Base-by-base conservation (phyloP, 1,140 invertebrate genomes). In the Monomorium pharaonis region DNA sequence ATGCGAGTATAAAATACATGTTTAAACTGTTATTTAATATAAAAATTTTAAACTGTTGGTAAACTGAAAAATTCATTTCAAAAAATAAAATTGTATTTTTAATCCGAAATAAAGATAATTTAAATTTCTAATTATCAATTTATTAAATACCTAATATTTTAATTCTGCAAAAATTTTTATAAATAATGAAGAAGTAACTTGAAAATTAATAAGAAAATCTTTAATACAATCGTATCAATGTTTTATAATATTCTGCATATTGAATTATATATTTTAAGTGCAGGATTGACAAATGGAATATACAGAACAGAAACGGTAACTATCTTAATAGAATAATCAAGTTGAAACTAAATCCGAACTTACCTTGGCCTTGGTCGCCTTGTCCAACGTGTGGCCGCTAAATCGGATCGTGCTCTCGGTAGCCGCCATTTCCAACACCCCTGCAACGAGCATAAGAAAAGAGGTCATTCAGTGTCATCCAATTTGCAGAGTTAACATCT, bases 321-420 rank as follows among this genome's bases (percentile, higher is more conserved):
- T 56, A 56, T 70, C 63, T 42, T 81, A 58, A 74, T 83, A 14
- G 56, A 72, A 74, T 72, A 83, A 83, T 74, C 37, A 60, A 51
- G 47, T 37, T 56, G 24, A 9, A 49, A 85, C 56, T 58, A 72
- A 84, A 77, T 62, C 42, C 58, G 30, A 49, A 51, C 81, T 92
- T 88, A 94, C 98, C 96, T 99, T 99, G 87, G 99, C 99, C 95
- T 99, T 99, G 92, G 99, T 99, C 84, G 99, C 99, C 96, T 99
- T 99, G 96, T 99, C 99, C 92, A 99, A 96, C 88, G 99, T 99
- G 95, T 99, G 98, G 90, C 98, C 98, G 96, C 98, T 98, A 96
- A 99, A 98, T 95, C 97, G 97, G 93, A 98, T 97, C 91, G 97
- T 96, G 93, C 96, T 97, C 94, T 97, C 97, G 88, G 97, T 97